Percentiles rank a stretch among this genome's conserved stretches.
phyloP scores from a whole-genome alignment of 2,888 invertebrate genomes.

The Linnaemya vulpina region DNA sequence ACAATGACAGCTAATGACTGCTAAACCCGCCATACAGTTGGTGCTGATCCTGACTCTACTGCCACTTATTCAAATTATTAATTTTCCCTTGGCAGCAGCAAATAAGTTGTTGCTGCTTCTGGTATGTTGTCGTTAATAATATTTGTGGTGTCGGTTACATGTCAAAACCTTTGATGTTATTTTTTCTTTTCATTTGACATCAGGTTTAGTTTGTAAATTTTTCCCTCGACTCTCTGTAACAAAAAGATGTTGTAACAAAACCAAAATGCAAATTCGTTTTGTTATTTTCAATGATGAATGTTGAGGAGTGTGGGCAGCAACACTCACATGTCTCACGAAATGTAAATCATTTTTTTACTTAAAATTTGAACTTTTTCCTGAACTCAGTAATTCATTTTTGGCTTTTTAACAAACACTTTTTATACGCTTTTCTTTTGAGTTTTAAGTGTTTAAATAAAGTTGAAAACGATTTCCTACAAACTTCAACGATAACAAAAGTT shows the following conservation, averaged over 20 bases:
- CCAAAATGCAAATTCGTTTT: slow-evolving; percentile 35
- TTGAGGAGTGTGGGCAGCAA: background rate
- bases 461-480: slow-evolving; percentile 8
- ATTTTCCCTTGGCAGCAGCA: background rate
- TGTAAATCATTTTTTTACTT: slow-evolving; percentile 64
- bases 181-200: background rate
- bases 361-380: slow-evolving; percentile 56
- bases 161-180: slow-evolving; percentile 33
- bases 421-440: background rate
- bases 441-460: slow-evolving; percentile 39
- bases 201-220: background rate
- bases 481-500: background rate
- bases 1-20: slow-evolving; percentile 41
- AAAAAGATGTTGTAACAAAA: slow-evolving; percentile 29
- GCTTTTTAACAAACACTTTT: slow-evolving; percentile 20
- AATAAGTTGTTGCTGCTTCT: background rate
- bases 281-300: background rate
- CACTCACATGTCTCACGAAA: slow-evolving; percentile 31
- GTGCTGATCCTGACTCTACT: slow-evolving; percentile 35
- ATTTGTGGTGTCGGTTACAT: slow-evolving; percentile 35
- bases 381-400: slow-evolving; percentile 41
- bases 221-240: slow-evolving; percentile 8
- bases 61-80: slow-evolving; percentile 16
- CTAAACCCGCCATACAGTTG: background rate
- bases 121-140: background rate